phyloP scores from a whole-genome alignment of 2,797 vertebrate species.

The Malacoctenus gilli region DNA sequence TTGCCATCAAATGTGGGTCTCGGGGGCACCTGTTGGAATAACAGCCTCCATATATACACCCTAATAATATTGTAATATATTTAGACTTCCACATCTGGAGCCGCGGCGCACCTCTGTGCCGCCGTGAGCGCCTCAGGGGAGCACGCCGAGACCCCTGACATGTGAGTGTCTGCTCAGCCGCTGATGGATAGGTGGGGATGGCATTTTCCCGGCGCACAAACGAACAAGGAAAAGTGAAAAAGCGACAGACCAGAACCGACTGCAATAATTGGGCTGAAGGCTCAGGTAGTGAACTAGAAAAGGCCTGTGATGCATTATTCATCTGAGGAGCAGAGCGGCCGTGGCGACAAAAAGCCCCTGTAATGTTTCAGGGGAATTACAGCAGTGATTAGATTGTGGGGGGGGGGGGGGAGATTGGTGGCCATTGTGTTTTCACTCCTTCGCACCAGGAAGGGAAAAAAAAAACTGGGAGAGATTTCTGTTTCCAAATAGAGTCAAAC shows the following conservation, averaged over 20 bases:
- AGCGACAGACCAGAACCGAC: slow-evolving; percentile 37
- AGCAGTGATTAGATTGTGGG: slow-evolving; percentile 5
- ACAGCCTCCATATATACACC: slow-evolving; percentile 39
- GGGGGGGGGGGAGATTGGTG: neutral
- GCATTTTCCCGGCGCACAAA: slow-evolving; percentile 11
- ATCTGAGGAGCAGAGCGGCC: slow-evolving; percentile 33
- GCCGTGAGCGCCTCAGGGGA: slow-evolving; percentile 1
- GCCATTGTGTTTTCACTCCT: slow-evolving; percentile 15
- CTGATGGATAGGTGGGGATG: too few relatives aligned
- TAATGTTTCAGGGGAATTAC: slow-evolving; percentile 13
- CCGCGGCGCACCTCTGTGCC: slow-evolving; percentile 23
- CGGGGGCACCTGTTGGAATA: slow-evolving; percentile 33
- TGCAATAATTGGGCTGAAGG: slow-evolving; percentile 47
- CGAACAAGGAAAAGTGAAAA: slow-evolving; percentile 39
- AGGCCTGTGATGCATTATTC: slow-evolving; percentile 51
- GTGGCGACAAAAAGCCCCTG: slow-evolving; percentile 12
- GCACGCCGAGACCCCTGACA: slow-evolving; percentile 18
- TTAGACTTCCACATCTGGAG: slow-evolving; percentile 20
- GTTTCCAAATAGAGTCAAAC: slow-evolving; percentile 3
- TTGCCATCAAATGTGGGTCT: slow-evolving; percentile 21
- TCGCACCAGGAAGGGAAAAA: slow-evolving; percentile 4
- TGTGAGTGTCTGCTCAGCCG: slow-evolving; percentile 27
- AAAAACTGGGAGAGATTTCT: neutral
- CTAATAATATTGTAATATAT: slow-evolving; percentile 56
- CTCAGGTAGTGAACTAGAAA: slow-evolving; percentile 47